Conservation (phyloP, 1,140 invertebrate species). For the Pissodes strobi region DNA sequence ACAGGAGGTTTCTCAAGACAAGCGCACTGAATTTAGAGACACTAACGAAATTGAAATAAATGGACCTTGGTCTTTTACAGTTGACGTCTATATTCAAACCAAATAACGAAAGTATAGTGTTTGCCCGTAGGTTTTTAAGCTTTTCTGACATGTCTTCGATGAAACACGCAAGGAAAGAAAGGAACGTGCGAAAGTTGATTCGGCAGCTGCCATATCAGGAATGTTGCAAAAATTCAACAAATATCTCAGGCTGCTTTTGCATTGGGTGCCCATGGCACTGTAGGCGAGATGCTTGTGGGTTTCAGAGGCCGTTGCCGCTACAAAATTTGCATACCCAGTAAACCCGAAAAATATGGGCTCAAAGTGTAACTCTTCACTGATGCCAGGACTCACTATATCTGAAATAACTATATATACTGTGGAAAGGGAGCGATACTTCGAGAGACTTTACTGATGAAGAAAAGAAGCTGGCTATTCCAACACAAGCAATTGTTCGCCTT, state of each 20-base stretch:
- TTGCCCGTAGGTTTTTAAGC: background rate
- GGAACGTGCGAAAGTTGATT: background rate
- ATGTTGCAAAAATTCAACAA: background rate
- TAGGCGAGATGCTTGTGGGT: no score
- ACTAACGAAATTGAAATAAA: background rate
- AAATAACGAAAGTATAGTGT: background rate
- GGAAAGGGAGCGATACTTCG: background rate
- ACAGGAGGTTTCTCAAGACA: no score
- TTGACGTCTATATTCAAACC: no score
- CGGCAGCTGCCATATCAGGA: background rate
- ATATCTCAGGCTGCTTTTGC: no score
- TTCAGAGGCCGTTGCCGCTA: no score
- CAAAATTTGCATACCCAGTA: no score
- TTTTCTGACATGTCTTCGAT: background rate
- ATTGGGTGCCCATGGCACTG: no score
- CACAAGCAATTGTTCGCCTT: background rate
- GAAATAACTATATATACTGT: background rate
- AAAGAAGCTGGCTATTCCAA: no score
- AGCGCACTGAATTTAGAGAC: background rate
- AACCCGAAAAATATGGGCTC: background rate
- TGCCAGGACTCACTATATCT: background rate
- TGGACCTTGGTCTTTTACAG: no score
- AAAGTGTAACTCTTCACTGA: background rate
- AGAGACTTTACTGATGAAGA: no score
- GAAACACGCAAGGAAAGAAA: background rate